Evolutionary conservation across 92 coral and sea anemone genomes (phyloP), one percentile per base, ranked within the genome.

Genomic region (Porites divaricata): DNA sequence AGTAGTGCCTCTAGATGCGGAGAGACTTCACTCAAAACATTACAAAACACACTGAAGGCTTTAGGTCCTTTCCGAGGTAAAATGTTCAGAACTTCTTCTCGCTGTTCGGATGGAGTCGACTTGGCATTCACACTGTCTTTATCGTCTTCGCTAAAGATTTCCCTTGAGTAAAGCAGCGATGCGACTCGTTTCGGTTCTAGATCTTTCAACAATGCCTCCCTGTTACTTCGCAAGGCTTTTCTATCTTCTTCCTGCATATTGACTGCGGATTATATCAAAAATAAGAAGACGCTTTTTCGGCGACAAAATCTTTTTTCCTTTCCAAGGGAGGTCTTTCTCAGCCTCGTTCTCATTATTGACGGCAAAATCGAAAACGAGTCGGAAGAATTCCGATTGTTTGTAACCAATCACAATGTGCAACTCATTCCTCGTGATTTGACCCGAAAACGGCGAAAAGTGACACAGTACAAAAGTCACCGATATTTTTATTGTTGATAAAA

Each of bases 181-280:
- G 98, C 94, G 35, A 92, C 90, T 81, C 66, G 85, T 15, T 86
- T 85, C 62, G 98, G 93, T 63, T 94, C 98, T 54, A 94, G 51
- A 90, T 94, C 98, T 65, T 77, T 89, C 19, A 83, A 22, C 66
- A 94, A 67, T 11, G 63, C 52, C 81, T 69, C 70, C 19, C 95
- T 80, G 62, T 94, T 81, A 35, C 15, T 84, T 51, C 92, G 88
- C 28, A 94, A 88, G n/a, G 75, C 50, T 56, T 81, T 76, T 22
- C 98, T 86, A 67, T 94, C 90, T 63, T 85, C 77, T 22, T 87
- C 89, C n/a, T 94, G 82, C 98, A 94, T 94, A 13, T 1, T 24
- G 65, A 17, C 23, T 20, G 52, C 8, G 25, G 63, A 62, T 19
- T 20, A 11, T 20, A 17, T 12, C n/a, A 24, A 48, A 65, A 63